A percentile compares a stretch with the other conserved stretches of the same genome.
Evolutionary conservation across 2,888 invertebrate species (phyloP).

Genomic region (Oasisia sp.): DNA sequence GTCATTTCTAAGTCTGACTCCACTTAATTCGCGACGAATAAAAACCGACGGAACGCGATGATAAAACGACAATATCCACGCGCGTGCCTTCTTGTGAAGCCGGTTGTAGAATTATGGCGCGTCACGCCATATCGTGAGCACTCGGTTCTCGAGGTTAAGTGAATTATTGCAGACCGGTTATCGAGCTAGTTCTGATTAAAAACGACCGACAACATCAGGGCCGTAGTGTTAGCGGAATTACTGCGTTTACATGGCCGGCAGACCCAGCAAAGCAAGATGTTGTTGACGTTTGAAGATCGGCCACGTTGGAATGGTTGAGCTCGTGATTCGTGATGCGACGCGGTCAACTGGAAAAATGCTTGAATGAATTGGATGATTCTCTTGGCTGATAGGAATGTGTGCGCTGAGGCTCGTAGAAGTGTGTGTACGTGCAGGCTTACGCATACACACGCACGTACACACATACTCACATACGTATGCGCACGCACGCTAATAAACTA

Average conservation of each 20-base stretch:
- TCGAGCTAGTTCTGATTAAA: slow-evolving; percentile 17
- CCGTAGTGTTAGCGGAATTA: not conserved
- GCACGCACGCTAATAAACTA: no score
- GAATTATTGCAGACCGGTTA: slow-evolving; percentile 7
- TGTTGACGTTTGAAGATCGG: not conserved
- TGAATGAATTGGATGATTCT: slow-evolving; percentile 12
- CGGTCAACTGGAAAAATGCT: not conserved
- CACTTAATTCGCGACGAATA: not conserved
- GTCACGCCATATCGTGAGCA: not conserved
- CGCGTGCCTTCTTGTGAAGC: not conserved
- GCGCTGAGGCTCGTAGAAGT: not conserved
- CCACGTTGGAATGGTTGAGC: not conserved
- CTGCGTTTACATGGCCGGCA: not conserved
- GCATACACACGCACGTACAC: not conserved
- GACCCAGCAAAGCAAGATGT: not conserved
- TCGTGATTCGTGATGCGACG: not conserved
- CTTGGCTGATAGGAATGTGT: not conserved
- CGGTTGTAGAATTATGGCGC: not conserved
- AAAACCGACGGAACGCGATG: not conserved
- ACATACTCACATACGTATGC: no score
- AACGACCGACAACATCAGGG: not conserved
- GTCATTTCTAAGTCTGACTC: not conserved
- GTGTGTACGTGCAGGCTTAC: not conserved
- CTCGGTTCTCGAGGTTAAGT: not conserved
- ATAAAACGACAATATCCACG: not conserved